Base-by-base conservation (phyloP, 2,888 invertebrate genomes). In the Nemoura dubitans region DNA sequence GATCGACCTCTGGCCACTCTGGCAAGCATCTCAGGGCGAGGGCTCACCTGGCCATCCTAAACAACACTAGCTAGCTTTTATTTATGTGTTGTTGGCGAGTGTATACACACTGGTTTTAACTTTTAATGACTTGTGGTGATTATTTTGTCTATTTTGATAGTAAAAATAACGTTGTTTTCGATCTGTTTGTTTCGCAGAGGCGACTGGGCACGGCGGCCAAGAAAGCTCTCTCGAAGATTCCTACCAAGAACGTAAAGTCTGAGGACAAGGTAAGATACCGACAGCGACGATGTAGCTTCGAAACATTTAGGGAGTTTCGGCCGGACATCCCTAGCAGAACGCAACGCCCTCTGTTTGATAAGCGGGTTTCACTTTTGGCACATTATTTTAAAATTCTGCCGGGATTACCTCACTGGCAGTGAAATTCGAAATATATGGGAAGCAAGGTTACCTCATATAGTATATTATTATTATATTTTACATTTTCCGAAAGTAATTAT, bases 191-290 rank as follows among this genome's bases (percentile, higher is more conserved):
- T 89, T 93, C 94, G 6, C 93, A 98, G 98, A 96, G 96, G 91
- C 94, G 97, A 90, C 92, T 98, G 88, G 97, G 97, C 91, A 97
- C 96, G 90, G 98, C 98, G 59, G 98, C 98, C 7, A 98, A 98
- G 92, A 98, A 98, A 91, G 98, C 98, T 84, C 93, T 98, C 86
- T 96, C 97, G 82, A 97, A 97, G 92, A 98, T 98, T 91, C 98
- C 98, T 86, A 96, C 97, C 86, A 96, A 97, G 92, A 96, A 95
- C 90, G 94, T 98, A 89, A 97, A 96, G 92, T 93, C 94, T 90
- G 97, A 96, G 88, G 98, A 98, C 91, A 96, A 96, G 93, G 97
- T 97, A 91, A 93, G 94, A 87, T 21, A 14, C 1, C 14, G 59
- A 59, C 21, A 59, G 59, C 36, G n/a, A n/a, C n/a, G n/a, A n/a